Base-by-base conservation (phyloP, 2,113 vertebrate species). In the Planiliza haematocheilus region DNA sequence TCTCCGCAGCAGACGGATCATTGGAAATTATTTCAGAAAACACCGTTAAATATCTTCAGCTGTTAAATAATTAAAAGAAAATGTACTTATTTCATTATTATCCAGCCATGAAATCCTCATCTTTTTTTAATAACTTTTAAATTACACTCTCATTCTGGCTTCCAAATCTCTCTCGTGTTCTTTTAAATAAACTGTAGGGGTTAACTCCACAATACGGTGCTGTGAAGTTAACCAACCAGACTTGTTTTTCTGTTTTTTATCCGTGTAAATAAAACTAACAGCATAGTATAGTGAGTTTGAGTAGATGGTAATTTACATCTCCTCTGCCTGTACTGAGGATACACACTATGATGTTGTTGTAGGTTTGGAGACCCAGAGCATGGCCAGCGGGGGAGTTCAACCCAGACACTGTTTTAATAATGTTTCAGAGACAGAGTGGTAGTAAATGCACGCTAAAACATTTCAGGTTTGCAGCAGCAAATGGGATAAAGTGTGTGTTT, bases 321-420 rank as follows among this genome's bases (percentile, higher is more conserved):
- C 11, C 20, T 78, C n/a, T 30, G 55, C 43, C 24, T 51, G 34
- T 57, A 36, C 5, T 61, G 37, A 37, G 61, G 46, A 43, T 66
- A 21, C 18, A 74, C 59, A 30, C 62, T 18, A 10, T 20, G 11
- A 45, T 37, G 48, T 8, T 9, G 7, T 11, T 63, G 58, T 20
- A 50, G 17, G 37, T 56, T 65, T 5, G 16, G 7, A 48, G 38
- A 57, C 24, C 24, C 24, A 30, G 24, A 30, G 24, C 24, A 5
- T 30, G 51, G 43, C 36, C 62, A 20, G 14, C 45, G 20, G 76
- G 69, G 68, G 21, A 68, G 10, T 43, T 70, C 49, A 56, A 34
- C 41, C 13, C 64, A 83, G 70, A 78, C 70, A 61, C 46, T 12
- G 30, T 41, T 36, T 65, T 59, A 75, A 60, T 75, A 70, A 18